Evolutionary conservation across 1,140 invertebrate genomes (phyloP), one percentile per base, ranked within the genome.

Genomic region (Euwallacea similis): DNA sequence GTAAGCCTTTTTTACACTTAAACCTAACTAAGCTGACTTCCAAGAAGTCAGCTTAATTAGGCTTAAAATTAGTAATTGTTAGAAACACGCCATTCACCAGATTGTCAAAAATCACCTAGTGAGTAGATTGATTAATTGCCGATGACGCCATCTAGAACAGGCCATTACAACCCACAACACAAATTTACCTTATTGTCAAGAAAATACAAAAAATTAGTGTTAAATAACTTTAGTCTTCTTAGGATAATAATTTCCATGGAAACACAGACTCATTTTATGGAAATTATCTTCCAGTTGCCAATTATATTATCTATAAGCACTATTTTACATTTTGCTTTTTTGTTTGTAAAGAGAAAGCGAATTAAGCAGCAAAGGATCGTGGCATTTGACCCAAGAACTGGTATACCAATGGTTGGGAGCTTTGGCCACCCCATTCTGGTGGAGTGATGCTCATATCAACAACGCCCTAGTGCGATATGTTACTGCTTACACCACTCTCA

Each of bases 381-480:
- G 88, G 77, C 85, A 87, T 59, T 79, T 90, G 13, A 83, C 88
- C 0, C 88, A 90, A 74, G 89, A 91, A 77, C 69, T 91, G 13
- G 85, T 87, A 6, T 90, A 91, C 78, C 89, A 91, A 75, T 93
- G 91, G 91, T 82, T 94, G 13, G 91, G 91, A 0, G 87, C 88
- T 46, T 85, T 89, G 54, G 85, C 88, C 6, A 91, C 91, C 0
- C 90, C 91, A 0, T 86, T 85, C 42, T 89, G 86, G 86, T 90
- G 89, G 88, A 88, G 83, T 44, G 89, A 91, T 71, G 87, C 87
- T 1, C 86, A 88, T 73, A 80, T 91, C 3, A 91, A 90, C 73
- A 89, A 91, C 74, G 90, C 89, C 0, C 78, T 93, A 0, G 89
- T 90, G 7, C 87, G 88, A 59, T 93, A 90, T 71, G 73, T 93